Evolutionary conservation across 2,113 vertebrate species (phyloP).

Genomic region (Ursus arctos): DNA sequence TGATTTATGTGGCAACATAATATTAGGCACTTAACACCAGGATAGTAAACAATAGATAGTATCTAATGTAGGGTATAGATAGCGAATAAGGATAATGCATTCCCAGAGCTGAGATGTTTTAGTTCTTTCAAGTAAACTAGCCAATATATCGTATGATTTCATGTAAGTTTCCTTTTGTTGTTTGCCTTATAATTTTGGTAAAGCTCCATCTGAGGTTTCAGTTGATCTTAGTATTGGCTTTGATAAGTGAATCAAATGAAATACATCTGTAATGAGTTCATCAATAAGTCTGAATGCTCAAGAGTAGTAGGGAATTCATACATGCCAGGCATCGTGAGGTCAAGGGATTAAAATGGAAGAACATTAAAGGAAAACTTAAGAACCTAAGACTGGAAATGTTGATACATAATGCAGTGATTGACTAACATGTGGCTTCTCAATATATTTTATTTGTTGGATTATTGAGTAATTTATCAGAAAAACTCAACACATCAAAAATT

Average conservation of each 20-base stretch:
- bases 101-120: not conserved
- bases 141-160: not conserved
- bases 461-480: not conserved
- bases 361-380: not conserved
- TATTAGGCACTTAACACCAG: not conserved
- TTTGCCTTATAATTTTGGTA: not conserved
- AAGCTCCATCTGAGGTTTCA: no score
- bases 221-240: not conserved
- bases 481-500: not conserved
- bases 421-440: not conserved
- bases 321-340: not conserved
- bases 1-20: not conserved
- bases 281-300: not conserved
- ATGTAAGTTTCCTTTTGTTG: not conserved
- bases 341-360: conserved; percentile 1
- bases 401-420: not conserved
- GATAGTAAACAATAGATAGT: not conserved
- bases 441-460: not conserved
- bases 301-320: not conserved
- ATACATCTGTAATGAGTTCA: not conserved
- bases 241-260: not conserved
- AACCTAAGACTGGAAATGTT: not conserved
- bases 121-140: not conserved
- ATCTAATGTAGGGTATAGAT: not conserved
- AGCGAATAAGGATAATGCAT: not conserved